These are phyloP conservation scores for Sardinella longiceps DNA, from an alignment of 2,797 vertebrate genomes.

Conservation along the genomic window DNA sequence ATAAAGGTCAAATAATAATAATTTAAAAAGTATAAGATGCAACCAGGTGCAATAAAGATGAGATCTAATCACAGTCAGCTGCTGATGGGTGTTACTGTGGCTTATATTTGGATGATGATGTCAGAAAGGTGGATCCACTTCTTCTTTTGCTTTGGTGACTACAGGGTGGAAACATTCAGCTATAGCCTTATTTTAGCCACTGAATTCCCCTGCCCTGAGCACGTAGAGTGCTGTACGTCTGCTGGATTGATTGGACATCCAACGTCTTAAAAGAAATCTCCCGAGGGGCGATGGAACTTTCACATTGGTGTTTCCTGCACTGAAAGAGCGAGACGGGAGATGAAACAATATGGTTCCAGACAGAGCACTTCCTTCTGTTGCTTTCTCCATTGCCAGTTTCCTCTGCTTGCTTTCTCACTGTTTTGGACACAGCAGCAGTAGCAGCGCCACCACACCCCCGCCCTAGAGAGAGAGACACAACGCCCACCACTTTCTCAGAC, in stretches of 20 bases:
- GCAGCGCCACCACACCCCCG: background rate
- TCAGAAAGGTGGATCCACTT: background rate
- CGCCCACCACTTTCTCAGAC: slow-evolving; percentile 2
- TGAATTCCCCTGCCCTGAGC: background rate
- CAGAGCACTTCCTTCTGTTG: background rate
- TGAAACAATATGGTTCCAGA: background rate
- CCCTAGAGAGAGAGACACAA: background rate
- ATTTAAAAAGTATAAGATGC: too few species aligned
- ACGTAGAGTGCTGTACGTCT: background rate
- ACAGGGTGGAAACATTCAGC: background rate
- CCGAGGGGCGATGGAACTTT: background rate
- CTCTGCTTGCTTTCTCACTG: background rate
- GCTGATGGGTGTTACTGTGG: background rate
- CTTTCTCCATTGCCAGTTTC: background rate
- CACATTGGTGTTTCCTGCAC: background rate
- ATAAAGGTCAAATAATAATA: too few species aligned
- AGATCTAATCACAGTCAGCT: background rate
- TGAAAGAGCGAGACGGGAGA: background rate
- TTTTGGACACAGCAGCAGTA: background rate
- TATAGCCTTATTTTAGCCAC: background rate
- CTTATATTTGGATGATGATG: too few species aligned
- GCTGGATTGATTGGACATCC: background rate
- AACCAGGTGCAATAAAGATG: background rate
- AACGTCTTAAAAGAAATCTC: background rate
- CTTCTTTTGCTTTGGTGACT: background rate